These are phyloP conservation scores for Drosophila ogumai DNA, from an alignment of 1,140 invertebrate genomes.

Conservation along the genomic window DNA sequence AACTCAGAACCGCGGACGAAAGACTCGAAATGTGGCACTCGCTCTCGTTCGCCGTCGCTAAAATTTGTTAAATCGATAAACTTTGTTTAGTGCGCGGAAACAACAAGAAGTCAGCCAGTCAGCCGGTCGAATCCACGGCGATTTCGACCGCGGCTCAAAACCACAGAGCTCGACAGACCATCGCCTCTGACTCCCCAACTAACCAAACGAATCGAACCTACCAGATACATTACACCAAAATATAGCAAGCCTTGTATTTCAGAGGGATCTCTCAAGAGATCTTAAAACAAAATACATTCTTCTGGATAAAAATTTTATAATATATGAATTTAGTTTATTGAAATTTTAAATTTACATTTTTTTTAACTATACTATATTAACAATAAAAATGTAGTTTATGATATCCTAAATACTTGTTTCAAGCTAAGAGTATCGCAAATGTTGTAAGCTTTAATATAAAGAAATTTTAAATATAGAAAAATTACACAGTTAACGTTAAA, in stretches of 20 bases:
- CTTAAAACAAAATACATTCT: background rate
- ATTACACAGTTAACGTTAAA: too few species aligned
- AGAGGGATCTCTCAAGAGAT: background rate
- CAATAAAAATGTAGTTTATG: too few species aligned
- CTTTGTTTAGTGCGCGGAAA: conserved; percentile 80
- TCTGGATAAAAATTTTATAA: too few species aligned
- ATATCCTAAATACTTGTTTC: too few species aligned
- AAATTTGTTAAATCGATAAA: conserved; percentile 83
- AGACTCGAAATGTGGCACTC: conserved; percentile 70
- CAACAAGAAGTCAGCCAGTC: conserved; percentile 58
- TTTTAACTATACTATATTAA: too few species aligned
- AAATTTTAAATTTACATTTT: too few species aligned
- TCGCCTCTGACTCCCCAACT: conserved; percentile 13
- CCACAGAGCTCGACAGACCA: conserved; percentile 21
- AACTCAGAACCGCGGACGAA: conserved; percentile 23
- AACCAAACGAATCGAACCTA: background rate
- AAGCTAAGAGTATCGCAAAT: too few species aligned
- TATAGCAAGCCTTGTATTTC: background rate
- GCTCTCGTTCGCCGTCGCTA: conserved; percentile 57
- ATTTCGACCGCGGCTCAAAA: conserved; percentile 40
- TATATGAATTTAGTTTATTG: background rate
- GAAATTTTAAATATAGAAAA: too few species aligned
- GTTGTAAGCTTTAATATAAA: too few species aligned
- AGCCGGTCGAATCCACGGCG: conserved; percentile 51
- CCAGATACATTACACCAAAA: background rate